Evolutionary conservation across 2,888 invertebrate genomes (phyloP).

Genomic region (Chromoteleia sp.): DNA sequence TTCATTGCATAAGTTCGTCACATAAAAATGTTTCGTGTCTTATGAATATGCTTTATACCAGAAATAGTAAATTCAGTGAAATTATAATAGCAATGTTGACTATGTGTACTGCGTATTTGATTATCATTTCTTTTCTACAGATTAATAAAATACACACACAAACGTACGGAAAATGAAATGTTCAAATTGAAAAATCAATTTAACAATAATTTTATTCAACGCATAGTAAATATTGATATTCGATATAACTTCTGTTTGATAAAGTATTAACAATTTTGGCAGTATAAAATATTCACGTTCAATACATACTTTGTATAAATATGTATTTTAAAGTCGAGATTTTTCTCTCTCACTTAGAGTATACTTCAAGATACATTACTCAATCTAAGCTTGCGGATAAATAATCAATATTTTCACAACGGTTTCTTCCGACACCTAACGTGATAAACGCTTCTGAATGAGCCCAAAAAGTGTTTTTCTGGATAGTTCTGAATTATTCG

Average conservation of each 20-base stretch:
- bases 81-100: constrained; percentile 11
- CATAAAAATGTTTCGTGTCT: constrained; percentile 26
- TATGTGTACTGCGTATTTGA: too few species aligned
- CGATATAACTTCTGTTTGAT: constrained; percentile 3
- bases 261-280: constrained; percentile 11
- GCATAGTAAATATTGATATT: constrained; percentile 27
- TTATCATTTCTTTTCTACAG: too few species aligned
- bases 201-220: constrained; percentile 3
- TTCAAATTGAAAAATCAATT: constrained; percentile 18
- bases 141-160: too few species aligned
- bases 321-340: background rate
- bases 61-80: constrained; percentile 18
- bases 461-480: constrained; percentile 77
- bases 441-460: constrained; percentile 5
- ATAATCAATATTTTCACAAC: constrained; percentile 12
- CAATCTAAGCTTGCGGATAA: constrained; percentile 11
- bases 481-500: constrained; percentile 76
- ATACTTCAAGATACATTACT: background rate
- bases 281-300: constrained; percentile 1
- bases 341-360: background rate
- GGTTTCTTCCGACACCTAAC: constrained; percentile 1
- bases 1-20: constrained; percentile 28
- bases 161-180: background rate
- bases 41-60: constrained; percentile 21
- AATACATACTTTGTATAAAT: constrained; percentile 9